phyloP scores from a whole-genome alignment of 2,113 vertebrate species.

The Cyprinodon variegatus region DNA sequence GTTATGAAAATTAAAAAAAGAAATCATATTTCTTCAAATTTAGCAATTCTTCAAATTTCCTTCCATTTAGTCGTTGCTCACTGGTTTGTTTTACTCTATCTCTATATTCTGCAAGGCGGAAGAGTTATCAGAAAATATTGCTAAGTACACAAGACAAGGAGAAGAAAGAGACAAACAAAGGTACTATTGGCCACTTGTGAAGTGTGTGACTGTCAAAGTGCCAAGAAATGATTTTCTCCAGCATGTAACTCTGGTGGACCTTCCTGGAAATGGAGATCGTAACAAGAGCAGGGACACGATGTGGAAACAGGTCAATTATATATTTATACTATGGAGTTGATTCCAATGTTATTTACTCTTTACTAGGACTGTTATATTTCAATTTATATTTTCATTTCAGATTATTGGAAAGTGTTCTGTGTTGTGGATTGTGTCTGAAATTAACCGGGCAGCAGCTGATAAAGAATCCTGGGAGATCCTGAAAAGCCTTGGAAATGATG shows the following conservation, averaged over 20 bases:
- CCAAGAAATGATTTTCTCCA: slow-evolving; percentile 30
- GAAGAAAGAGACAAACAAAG: not conserved
- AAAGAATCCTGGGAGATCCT: slow-evolving; percentile 56
- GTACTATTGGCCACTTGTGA: slow-evolving; percentile 59
- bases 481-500: slow-evolving; percentile 49
- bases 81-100: not conserved
- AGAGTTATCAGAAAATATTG: slow-evolving; percentile 27
- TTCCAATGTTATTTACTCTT: not conserved
- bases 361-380: not conserved
- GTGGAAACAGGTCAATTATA: slow-evolving; percentile 51
- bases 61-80: not conserved
- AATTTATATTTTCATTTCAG: too few relatives aligned
- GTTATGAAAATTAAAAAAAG: too few relatives aligned
- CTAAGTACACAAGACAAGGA: slow-evolving; percentile 34
- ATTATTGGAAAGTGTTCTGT: slow-evolving; percentile 50
- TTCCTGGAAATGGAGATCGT: slow-evolving; percentile 60
- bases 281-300: slow-evolving; percentile 61
- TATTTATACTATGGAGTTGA: not conserved
- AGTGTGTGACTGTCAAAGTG: slow-evolving; percentile 50
- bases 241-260: slow-evolving; percentile 45
- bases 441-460: slow-evolving; percentile 46
- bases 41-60: not conserved
- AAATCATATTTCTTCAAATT: too few relatives aligned
- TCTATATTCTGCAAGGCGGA: slow-evolving; percentile 38
- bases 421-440: slow-evolving; percentile 62